These are phyloP conservation scores for Meta bourneti DNA, from an alignment of 2,888 invertebrate genomes.

Conservation along the genomic window DNA sequence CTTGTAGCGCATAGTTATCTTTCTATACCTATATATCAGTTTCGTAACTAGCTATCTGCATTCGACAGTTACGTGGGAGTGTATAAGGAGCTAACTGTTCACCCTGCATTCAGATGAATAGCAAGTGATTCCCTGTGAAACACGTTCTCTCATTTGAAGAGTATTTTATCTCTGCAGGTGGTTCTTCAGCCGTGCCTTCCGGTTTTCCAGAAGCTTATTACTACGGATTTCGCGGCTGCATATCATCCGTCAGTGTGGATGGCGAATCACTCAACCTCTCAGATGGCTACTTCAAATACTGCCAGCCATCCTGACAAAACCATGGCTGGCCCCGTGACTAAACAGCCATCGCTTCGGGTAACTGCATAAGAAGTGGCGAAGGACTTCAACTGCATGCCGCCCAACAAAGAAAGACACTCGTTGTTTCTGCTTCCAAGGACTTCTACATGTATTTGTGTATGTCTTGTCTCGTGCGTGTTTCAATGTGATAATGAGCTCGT, in stretches of 20 bases:
- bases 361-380: constrained; percentile 20
- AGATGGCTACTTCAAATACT: constrained; percentile 56
- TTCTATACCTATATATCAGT: too few species aligned
- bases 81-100: too few species aligned
- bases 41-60: too few species aligned
- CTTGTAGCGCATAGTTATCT: too few species aligned
- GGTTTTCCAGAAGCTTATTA: constrained; percentile 88
- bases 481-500: constrained; percentile 66
- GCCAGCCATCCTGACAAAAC: constrained; percentile 63
- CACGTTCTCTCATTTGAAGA: too few species aligned
- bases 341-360: constrained; percentile 33
- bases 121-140: too few species aligned
- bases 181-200: constrained; percentile 86
- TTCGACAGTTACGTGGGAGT: too few species aligned
- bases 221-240: constrained; percentile 87
- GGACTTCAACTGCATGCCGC: constrained; percentile 44
- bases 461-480: constrained; percentile 41
- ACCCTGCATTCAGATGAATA: too few species aligned
- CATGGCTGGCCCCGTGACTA: neutral
- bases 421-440: constrained; percentile 70
- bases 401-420: constrained; percentile 30
- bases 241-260: constrained; percentile 81
- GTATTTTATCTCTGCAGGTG: constrained; percentile 82
- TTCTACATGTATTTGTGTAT: constrained; percentile 61
- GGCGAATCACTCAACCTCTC: constrained; percentile 80